Conservation (phyloP, 1,140 invertebrate species). For the Pseudachorutes palmiensis region DNA sequence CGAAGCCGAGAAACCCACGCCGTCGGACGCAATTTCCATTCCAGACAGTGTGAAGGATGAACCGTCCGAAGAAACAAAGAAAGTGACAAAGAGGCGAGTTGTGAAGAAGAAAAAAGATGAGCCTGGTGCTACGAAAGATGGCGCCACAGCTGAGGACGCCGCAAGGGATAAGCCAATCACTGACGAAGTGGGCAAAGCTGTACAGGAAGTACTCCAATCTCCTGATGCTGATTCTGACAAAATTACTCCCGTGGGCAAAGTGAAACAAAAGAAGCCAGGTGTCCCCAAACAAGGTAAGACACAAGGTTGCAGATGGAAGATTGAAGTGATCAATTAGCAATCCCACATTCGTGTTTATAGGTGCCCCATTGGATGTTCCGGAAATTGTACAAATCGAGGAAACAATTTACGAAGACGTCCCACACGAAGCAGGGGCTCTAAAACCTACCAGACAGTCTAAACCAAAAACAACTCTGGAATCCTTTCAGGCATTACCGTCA, state of each 20-base stretch:
- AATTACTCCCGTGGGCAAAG: not conserved
- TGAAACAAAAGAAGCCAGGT: not conserved
- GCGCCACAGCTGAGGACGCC: too few species aligned
- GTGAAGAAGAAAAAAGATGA: not conserved
- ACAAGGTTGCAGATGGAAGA: not conserved
- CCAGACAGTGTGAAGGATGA: not conserved
- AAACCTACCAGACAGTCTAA: not conserved
- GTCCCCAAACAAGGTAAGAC: not conserved
- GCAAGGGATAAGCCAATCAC: not conserved
- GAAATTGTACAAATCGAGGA: conserved; percentile 5
- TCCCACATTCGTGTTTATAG: not conserved
- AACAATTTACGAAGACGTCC: not conserved
- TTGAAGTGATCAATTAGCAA: not conserved
- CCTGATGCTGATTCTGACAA: not conserved
- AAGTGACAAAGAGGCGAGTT: not conserved
- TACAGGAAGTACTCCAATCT: not conserved
- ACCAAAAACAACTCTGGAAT: not conserved
- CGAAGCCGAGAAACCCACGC: not conserved
- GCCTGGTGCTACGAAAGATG: too few species aligned
- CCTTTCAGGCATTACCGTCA: not conserved
- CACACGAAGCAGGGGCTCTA: not conserved
- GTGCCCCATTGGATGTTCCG: not conserved
- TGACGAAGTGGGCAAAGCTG: too few species aligned
- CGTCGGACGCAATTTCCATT: not conserved
- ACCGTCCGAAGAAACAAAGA: not conserved